Conservation (phyloP, 2,888 invertebrate species). For the Auanema freiburgensis region DNA sequence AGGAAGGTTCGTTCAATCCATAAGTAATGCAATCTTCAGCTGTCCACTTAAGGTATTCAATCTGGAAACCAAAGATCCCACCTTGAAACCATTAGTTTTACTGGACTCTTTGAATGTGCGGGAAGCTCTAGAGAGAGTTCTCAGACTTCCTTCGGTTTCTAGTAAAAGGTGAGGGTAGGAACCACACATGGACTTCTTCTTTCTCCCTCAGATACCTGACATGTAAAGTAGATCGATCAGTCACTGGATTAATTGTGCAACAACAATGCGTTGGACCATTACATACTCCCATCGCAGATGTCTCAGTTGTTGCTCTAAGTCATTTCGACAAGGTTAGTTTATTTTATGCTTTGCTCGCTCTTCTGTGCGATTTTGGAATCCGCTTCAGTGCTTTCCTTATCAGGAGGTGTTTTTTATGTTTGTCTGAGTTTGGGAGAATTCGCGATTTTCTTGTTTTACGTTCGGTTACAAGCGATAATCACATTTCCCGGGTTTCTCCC, state of each 20-base stretch:
- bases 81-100: constrained; percentile 63
- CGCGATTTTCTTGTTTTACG: too few species aligned
- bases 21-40: neutral
- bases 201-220: constrained; percentile 48
- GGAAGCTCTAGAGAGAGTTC: constrained; percentile 77
- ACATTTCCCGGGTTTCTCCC: too few species aligned
- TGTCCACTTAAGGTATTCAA: constrained; percentile 71
- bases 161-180: constrained; percentile 75
- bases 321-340: constrained; percentile 72
- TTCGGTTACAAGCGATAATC: too few species aligned
- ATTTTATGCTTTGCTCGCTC: neutral
- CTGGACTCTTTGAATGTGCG: constrained; percentile 72
- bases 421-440: too few species aligned
- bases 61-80: constrained; percentile 68
- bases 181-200: too few species aligned
- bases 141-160: constrained; percentile 83
- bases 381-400: too few species aligned
- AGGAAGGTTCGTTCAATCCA: too few species aligned
- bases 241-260: constrained; percentile 90
- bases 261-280: constrained; percentile 97
- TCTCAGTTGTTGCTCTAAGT: constrained; percentile 82
- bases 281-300: constrained; percentile 92
- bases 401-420: too few species aligned
- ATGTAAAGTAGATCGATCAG: constrained; percentile 73
- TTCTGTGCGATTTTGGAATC: too few species aligned